Base-by-base conservation (phyloP, 2,888 invertebrate species). In the Schrankia costaestrigalis region DNA sequence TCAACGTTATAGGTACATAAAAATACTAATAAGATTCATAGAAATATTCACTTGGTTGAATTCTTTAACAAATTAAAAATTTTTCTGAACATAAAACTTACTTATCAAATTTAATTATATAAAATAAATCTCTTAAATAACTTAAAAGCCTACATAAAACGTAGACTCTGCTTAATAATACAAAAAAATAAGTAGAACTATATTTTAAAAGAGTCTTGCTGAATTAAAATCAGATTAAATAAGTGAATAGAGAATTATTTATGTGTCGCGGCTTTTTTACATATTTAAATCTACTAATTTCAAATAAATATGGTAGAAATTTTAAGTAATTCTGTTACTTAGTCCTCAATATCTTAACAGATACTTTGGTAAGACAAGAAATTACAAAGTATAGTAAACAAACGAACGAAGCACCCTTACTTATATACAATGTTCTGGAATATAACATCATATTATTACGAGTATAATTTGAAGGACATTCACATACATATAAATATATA, bases 71-170 rank as follows among this genome's bases (percentile, higher is more conserved):
- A 33, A 45, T 41, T 34, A 35, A 35, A 48, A 40, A 47, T 41
- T 46, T 56, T 41, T 27, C 43, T 48, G 46, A 47, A 58, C 51
- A 54, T 58, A 47, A 45, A 49, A 43, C 38, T 49, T 43, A 45
- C 52, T 53, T 58, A 53, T 30, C 37, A 50, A 59, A 56, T 45
- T 61, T 65, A 65, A 3, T 24, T n/a, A 5, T 61, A 66, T 63
- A 55, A 70, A 71, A 68, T 63, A 58, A 71, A 65, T 65, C 56
- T 66, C 69, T 70, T 70, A 67, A 71, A 73, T 76, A 79, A 81
- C 75, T 78, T 80, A 82, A 64, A 71, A 77, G 83, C 71, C 83
- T 84, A 78, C 84, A 72, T 85, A 84, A 83, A 86, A 87, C 86
- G 86, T 80, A 87, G 85, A 75, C 82, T 54, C 62, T 61, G 51